Conservation (phyloP, 2,113 vertebrate genomes). For the Piaya cayana region DNA sequence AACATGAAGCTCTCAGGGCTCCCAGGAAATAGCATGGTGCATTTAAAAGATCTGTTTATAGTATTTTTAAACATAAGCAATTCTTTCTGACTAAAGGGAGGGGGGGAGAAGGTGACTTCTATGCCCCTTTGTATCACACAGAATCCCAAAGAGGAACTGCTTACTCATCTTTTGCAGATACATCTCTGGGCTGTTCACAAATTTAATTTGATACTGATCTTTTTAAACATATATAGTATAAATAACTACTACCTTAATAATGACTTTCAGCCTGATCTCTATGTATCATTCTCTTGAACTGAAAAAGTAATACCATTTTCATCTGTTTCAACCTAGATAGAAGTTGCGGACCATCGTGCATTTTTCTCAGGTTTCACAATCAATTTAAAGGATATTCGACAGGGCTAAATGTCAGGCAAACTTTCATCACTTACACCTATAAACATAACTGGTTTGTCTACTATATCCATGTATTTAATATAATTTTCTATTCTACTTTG, state of each 20-base stretch:
- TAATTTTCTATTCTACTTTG: neutral
- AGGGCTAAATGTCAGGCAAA: neutral
- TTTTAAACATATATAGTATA: neutral
- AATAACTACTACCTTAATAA: neutral
- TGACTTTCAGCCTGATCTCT: neutral
- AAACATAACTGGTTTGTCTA: neutral
- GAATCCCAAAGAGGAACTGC: neutral
- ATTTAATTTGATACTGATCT: neutral
- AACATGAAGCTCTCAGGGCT: slow-evolving; percentile 10
- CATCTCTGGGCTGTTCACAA: neutral
- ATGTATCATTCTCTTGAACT: neutral
- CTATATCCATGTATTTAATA: neutral
- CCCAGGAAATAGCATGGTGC: slow-evolving; percentile 9
- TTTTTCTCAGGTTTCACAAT: neutral
- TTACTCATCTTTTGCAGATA: neutral
- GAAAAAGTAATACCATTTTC: neutral
- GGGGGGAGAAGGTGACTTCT: neutral
- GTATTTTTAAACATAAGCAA: neutral
- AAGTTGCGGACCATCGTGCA: no score
- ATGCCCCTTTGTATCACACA: neutral
- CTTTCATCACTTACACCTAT: neutral
- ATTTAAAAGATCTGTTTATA: neutral
- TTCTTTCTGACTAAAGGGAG: neutral
- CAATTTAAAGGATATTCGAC: neutral
- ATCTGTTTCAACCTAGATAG: neutral